Percentiles rank a stretch among this genome's conserved stretches.
These are phyloP conservation scores for Spinus olivaceus DNA, from an alignment of 2,797 vertebrate genomes.

Conservation along the genomic window DNA sequence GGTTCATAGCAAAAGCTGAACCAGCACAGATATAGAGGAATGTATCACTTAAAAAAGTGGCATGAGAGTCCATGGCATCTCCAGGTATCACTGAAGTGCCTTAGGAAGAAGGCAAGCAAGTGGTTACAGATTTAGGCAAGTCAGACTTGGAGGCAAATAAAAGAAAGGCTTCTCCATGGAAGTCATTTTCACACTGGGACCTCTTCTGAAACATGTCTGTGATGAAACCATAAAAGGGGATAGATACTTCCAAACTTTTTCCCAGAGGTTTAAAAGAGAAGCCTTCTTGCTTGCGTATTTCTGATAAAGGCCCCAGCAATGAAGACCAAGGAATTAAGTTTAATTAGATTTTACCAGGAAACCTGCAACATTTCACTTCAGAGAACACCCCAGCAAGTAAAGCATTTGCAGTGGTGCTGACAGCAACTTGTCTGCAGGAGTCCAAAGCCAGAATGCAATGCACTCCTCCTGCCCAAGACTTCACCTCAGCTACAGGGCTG, in stretches of 20 bases:
- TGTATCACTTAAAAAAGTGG: neutral
- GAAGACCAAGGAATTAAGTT: neutral
- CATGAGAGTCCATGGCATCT: neutral
- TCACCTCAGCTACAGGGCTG: neutral
- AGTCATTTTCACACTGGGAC: neutral
- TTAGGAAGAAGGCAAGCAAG: neutral
- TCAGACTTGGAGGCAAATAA: neutral
- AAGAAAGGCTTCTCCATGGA: neutral
- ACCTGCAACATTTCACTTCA: neutral
- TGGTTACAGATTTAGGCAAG: neutral
- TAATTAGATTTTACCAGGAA: neutral
- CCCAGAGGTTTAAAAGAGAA: neutral
- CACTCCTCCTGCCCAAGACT: neutral
- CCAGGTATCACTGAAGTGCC: neutral
- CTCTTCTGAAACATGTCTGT: neutral
- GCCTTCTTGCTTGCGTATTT: neutral
- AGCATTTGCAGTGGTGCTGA: neutral
- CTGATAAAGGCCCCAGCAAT: neutral
- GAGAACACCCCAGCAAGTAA: neutral
- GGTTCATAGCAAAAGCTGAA: neutral
- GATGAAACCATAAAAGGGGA: neutral
- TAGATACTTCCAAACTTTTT: neutral
- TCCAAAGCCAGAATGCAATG: neutral
- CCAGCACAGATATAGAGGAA: neutral
- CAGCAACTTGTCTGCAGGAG: neutral